Evolutionary conservation across 1,140 invertebrate species (phyloP).

Genomic region (Luehdorfia chinensis): DNA sequence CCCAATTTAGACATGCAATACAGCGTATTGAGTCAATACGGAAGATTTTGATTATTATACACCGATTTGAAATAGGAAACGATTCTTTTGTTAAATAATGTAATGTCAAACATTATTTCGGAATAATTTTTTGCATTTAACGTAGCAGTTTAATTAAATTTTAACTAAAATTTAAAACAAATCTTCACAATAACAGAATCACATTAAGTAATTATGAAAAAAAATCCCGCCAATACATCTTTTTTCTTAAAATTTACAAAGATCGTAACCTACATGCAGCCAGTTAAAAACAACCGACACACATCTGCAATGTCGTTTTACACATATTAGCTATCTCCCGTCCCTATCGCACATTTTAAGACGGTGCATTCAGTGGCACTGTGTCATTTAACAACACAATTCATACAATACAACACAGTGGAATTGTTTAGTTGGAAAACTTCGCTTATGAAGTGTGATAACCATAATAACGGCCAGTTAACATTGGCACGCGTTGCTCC

Average conservation of each 20-base stretch:
- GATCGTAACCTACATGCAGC: slow-evolving; percentile 23
- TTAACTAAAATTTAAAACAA: too few relatives aligned
- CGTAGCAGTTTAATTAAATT: too few relatives aligned
- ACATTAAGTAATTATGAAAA: too few relatives aligned
- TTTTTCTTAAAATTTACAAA: slow-evolving; percentile 19
- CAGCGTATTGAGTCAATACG: too few relatives aligned
- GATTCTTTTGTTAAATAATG: too few relatives aligned
- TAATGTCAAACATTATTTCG: too few relatives aligned
- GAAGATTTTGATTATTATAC: too few relatives aligned
- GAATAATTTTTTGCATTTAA: too few relatives aligned
- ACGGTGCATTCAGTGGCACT: neutral
- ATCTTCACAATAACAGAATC: too few relatives aligned
- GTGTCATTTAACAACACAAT: slow-evolving; percentile 8
- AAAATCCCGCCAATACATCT: neutral
- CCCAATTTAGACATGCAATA: too few relatives aligned
- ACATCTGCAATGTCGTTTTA: slow-evolving; percentile 1
- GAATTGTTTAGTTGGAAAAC: slow-evolving; percentile 19
- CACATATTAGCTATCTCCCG: slow-evolving; percentile 18
- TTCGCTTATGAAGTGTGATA: slow-evolving; percentile 17
- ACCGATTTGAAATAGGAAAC: too few relatives aligned
- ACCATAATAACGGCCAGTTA: slow-evolving; percentile 12
- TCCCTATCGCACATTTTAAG: slow-evolving; percentile 10
- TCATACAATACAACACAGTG: slow-evolving; percentile 11
- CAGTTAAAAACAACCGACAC: slow-evolving; percentile 10
- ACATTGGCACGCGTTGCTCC: slow-evolving; percentile 10